Evolutionary conservation across 64 coral and sea anemone genomes (phyloP), one percentile per base, ranked within the genome.

Genomic region (Pocillopora verrucosa): DNA sequence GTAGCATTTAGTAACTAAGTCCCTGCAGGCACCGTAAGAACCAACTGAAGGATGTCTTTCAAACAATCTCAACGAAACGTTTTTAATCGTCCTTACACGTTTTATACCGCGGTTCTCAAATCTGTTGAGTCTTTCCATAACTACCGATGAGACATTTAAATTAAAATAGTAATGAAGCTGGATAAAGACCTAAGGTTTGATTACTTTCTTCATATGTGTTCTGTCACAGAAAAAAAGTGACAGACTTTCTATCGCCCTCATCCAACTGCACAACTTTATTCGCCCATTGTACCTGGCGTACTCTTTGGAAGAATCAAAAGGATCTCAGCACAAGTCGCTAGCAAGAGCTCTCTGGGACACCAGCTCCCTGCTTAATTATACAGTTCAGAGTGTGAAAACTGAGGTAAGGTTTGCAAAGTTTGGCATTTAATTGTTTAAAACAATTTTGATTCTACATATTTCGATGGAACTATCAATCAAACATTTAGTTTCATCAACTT

Each of bases 261-360:
- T 22, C 35, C 65, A 65, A 62, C 30, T 83, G 16, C 38, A 20
- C 45, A 34, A 38, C 60, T 83, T 83, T 16, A 67, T 36, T 38
- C 65, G 17, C 67, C 80, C 80, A 20, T 36, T 83, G 19, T 83
- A 83, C 80, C 20, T 83, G 80, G 61, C 80, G 16, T 83, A 38
- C 30, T 65, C 62, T 36, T 83, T 45, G 38, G 80, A 83, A 41
- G 0, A 67, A 67, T 67, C 11, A 0, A 35, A 83, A 83, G 80
- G 61, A 83, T 12, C 80, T 63, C 80, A 41, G 60, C 80, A 83
- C 35, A 67, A 1, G 16, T 20, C 19, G 80, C 59, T 68, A 19
- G 35, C 80, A 45, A 35, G 38, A 17, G 17, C 14, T 4, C 35
- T 83, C 16, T 20, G 9, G 16, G 34, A 83, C 35, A 83, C 62